These are phyloP conservation scores for Drosophila demipolita DNA, from an alignment of 2,888 invertebrate species.

Conservation along the genomic window DNA sequence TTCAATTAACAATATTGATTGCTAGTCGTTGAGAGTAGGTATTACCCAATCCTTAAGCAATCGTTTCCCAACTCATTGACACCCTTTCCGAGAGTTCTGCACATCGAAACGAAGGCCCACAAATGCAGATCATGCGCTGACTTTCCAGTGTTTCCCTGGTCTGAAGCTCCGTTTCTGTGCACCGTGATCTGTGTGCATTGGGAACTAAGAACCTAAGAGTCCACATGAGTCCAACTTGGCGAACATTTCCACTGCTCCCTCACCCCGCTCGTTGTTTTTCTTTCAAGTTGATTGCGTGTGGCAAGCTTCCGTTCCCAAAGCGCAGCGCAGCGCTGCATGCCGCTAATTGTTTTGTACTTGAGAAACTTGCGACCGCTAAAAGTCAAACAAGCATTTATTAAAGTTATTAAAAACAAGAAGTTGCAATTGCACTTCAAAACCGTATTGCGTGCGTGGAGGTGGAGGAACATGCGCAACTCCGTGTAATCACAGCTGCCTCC, in stretches of 20 bases:
- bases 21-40: neutral
- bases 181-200: constrained; percentile 45
- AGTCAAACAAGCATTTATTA: constrained; percentile 77
- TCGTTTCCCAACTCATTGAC: neutral
- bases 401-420: constrained; percentile 66
- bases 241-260: constrained; percentile 19
- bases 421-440: constrained; percentile 23
- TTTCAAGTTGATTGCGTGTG: constrained; percentile 49
- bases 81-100: constrained; percentile 18
- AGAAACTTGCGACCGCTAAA: constrained; percentile 73
- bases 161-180: constrained; percentile 9
- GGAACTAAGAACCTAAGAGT: constrained; percentile 31
- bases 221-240: constrained; percentile 24
- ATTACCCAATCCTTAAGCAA: neutral
- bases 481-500: constrained; percentile 36
- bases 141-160: constrained; percentile 5
- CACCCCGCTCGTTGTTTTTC: neutral
- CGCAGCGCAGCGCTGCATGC: constrained; percentile 59
- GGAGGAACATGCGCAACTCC: constrained; percentile 26
- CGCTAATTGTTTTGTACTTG: constrained; percentile 74
- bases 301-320: constrained; percentile 74
- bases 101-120: constrained; percentile 59
- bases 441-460: constrained; percentile 51
- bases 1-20: neutral
- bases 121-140: constrained; percentile 56